Base-by-base conservation (phyloP, 2,113 vertebrate species). In the Mionectes macconnelli region DNA sequence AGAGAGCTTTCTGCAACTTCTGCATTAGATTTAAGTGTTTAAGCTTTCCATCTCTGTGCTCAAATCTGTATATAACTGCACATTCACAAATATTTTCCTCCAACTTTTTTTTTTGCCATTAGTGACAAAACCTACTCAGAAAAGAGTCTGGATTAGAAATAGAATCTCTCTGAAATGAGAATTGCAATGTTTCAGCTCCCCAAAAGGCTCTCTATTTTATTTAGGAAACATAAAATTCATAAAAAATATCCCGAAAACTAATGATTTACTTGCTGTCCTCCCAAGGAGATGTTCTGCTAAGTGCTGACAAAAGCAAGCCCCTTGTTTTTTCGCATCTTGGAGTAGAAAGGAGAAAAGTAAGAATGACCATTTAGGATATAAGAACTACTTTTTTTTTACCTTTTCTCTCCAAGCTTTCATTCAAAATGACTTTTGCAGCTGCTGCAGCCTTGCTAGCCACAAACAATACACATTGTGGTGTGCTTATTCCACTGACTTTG, bases 391-490 rank as follows among this genome's bases (percentile, higher is more conserved):
- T 10, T 50, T 85, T 93, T 80, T 83, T 22, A 59, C 19, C 10
- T 8, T 55, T 90, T 15, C 8, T 73, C 57, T 84, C 19, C 16
- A 33, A 14, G 9, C 21, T 75, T 86, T 82, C 20, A 14, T 90
- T 92, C 33, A 56, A 52, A 19, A 64, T 40, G 33, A 6, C 10
- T 74, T 70, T 63, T 59, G 37, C 31, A 62, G 31, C 20, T 87
- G 23, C 52, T 70, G 31, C 59, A 79, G 52, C 19, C n/a, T 67
- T 68, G 16, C 24, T 75, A 37, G 39, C 52, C 27, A 22, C 66
- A 44, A 59, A 30, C 30, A 70, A 5, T 1, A 1, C 52, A 37
- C 4, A 2, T 7, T 69, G 35, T 1, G 1, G 4, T 31, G 24
- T 1, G 0, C 8, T 82, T 78, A 39, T 37, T 81, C 55, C 73